Base-by-base conservation (phyloP, 37 sponge, comb jelly and placozoan species). In the Lycopodina hypogea region DNA sequence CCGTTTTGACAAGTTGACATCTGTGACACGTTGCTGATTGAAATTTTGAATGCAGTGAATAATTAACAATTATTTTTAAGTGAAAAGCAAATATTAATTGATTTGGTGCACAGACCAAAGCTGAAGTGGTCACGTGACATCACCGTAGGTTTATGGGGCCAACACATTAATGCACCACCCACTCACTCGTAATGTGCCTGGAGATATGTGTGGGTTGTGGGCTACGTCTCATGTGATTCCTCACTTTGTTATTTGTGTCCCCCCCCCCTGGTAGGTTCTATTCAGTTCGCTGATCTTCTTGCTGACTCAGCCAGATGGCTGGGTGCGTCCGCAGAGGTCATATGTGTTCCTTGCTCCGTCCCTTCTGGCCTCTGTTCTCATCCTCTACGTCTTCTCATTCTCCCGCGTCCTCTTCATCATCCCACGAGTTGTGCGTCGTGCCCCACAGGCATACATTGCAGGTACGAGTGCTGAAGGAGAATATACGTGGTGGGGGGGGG, bases 221-320 rank as follows among this genome's bases (percentile, higher is more conserved):
- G n/a, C n/a, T n/a, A n/a, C n/a, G n/a, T n/a, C n/a, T n/a, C n/a
- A n/a, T n/a, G n/a, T n/a, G n/a, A n/a, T n/a, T n/a, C n/a, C n/a
- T n/a, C n/a, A n/a, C n/a, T 60, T 60, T 23, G 24, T 28, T 60
- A 12, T 17, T 37, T n/a, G 7, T 34, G 18, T 35, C 41, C 1
- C 24, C 71, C 21, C 39, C 23, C 17, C 58, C 3, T 21, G 48
- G 8, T 67, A 84, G 85, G 74, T 89, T 38, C 56, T 84, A 19
- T 53, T 77, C 9, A 42, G 58, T 45, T 79, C 72, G 8, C 59
- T 71, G 22, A 58, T 81, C 7, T 84, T 90, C 38, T 74, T 85
- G 17, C 77, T 85, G 52, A 40, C 69, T 62, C 82, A 85, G 39
- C 72, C 76, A 81, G 90, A 81, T 53, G 78, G 74, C 50, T 26